These are phyloP conservation scores for Dicaeum eximium DNA, from an alignment of 2,113 vertebrate species.

Conservation along the genomic window DNA sequence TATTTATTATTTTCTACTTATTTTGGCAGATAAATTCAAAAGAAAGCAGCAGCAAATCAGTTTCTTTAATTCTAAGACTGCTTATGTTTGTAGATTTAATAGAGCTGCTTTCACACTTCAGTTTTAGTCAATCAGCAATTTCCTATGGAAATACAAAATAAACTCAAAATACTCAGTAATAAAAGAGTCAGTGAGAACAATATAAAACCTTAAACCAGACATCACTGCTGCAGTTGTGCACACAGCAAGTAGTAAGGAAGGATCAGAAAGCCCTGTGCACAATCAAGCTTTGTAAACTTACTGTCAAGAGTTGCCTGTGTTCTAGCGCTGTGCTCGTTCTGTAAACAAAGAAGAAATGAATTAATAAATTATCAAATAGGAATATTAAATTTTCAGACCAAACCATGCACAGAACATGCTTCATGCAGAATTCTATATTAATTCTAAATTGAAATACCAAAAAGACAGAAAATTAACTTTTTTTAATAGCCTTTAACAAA, in stretches of 20 bases:
- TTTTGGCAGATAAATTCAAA: neutral
- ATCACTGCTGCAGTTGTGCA: neutral
- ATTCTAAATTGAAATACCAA: neutral
- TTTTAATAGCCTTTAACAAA: neutral
- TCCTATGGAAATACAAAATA: neutral
- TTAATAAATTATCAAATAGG: neutral
- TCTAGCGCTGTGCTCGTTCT: conserved; percentile 89
- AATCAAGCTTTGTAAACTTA: conserved; percentile 72
- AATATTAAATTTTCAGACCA: neutral
- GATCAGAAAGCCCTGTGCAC: neutral
- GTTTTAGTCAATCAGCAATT: neutral
- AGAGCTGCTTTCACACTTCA: neutral
- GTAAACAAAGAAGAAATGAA: conserved; percentile 46
- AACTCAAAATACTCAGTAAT: neutral
- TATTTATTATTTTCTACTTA: neutral
- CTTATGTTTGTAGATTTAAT: neutral
- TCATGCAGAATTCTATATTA: neutral
- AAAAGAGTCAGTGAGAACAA: neutral
- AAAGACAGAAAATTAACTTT: neutral
- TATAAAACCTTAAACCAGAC: neutral
- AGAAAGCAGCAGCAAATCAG: neutral
- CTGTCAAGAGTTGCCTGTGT: conserved; percentile 82
- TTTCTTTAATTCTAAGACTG: neutral
- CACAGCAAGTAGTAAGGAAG: neutral
- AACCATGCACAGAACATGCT: neutral